phyloP scores from a whole-genome alignment of 2,113 vertebrate genomes.

The Rhegmatorhina hoffmannsi region DNA sequence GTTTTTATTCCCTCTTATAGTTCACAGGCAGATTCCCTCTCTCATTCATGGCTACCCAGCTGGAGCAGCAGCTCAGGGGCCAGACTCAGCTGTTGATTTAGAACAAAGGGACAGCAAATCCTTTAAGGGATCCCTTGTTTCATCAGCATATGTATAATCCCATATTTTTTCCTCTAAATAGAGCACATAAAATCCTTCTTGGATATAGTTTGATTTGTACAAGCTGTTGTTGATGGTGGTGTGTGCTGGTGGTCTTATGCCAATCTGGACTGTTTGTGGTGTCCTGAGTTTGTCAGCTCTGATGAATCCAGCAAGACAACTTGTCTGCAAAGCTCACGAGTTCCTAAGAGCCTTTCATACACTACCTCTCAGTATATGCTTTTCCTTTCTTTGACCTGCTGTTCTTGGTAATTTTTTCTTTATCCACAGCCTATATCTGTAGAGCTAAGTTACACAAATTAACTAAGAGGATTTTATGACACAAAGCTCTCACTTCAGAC shows the following conservation, averaged over 20 bases:
- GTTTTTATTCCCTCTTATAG: not conserved
- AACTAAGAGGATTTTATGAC: not conserved
- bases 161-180: not conserved
- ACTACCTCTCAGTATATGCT: not conserved
- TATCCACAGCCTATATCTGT: not conserved
- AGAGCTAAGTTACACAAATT: not conserved
- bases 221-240: not conserved
- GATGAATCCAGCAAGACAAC: not conserved
- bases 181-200: not conserved
- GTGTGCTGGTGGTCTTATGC: not conserved
- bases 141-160: not conserved
- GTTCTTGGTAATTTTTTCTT: not conserved
- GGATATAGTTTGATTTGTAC: accelerated
- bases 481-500: not conserved
- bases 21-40: not conserved
- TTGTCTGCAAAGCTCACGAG: not conserved
- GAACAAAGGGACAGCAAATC: not conserved
- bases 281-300: not conserved
- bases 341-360: not conserved
- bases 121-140: not conserved
- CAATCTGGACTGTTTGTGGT: not conserved
- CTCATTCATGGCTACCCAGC: not conserved
- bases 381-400: not conserved
- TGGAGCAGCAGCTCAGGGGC: not conserved
- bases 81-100: not conserved